phyloP scores from a whole-genome alignment of 2,888 invertebrate genomes.

The Diarsia brunnea region DNA sequence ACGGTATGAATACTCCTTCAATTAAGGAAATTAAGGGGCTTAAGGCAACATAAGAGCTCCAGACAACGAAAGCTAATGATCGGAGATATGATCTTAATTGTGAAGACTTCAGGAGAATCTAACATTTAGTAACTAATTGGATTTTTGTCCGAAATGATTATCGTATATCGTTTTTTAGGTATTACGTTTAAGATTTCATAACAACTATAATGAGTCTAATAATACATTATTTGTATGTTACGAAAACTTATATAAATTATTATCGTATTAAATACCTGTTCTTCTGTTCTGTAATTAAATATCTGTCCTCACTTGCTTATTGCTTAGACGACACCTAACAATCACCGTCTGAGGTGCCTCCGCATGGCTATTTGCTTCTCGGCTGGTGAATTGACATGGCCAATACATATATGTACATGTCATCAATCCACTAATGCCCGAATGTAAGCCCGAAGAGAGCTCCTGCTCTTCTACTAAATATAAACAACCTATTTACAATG shows the following conservation, averaged over 20 bases:
- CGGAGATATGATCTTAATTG: slow-evolving; percentile 8
- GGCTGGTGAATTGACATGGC: too few species aligned
- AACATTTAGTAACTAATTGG: slow-evolving; percentile 23
- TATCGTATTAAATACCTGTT: neutral
- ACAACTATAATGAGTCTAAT: neutral
- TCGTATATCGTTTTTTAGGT: neutral
- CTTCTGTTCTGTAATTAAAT: too few species aligned
- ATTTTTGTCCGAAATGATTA: neutral
- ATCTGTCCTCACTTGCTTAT: too few species aligned
- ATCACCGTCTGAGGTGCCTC: too few species aligned
- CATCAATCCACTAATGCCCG: too few species aligned
- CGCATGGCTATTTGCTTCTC: too few species aligned
- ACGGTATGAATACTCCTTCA: neutral
- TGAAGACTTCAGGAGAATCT: neutral
- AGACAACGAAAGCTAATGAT: slow-evolving; percentile 8
- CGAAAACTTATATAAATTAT: neutral
- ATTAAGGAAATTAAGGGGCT: neutral
- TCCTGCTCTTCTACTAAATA: too few species aligned
- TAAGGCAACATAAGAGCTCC: neutral
- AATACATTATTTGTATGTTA: neutral
- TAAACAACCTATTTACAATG: too few species aligned
- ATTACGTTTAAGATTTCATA: neutral
- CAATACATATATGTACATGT: too few species aligned
- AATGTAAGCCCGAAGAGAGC: too few species aligned
- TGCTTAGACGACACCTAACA: too few species aligned